phyloP scores from a whole-genome alignment of 2,113 vertebrate genomes.

The Ia io region DNA sequence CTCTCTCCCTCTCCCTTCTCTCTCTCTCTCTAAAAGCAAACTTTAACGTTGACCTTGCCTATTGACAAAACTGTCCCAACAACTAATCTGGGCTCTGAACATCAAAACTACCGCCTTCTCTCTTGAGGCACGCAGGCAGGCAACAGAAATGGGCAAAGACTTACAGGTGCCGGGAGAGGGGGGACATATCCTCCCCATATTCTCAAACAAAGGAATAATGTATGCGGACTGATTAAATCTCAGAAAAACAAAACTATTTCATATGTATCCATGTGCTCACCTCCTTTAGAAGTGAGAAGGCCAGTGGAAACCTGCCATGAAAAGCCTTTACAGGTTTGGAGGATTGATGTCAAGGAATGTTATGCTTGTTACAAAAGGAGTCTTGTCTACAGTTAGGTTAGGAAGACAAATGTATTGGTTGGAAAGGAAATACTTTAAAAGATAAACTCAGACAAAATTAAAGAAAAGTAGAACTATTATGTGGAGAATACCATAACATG shows the following conservation, averaged over 20 bases:
- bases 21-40: not conserved
- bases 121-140: not conserved
- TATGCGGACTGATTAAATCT: not conserved
- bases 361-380: not conserved
- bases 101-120: not conserved
- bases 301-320: not conserved
- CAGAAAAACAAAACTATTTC: not conserved
- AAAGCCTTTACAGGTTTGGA: not conserved
- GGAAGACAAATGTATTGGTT: not conserved
- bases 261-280: not conserved
- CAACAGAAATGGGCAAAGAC: not conserved
- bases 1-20: too few relatives aligned
- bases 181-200: not conserved
- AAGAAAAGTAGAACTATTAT: not conserved
- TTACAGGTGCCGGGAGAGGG: not conserved
- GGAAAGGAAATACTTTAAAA: conserved; percentile 15
- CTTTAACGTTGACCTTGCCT: not conserved
- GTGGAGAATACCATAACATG: not conserved
- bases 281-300: not conserved
- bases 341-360: not conserved
- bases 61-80: not conserved
- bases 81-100: not conserved
- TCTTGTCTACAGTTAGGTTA: not conserved
- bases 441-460: conserved; percentile 13
- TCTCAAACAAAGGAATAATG: not conserved